Evolutionary conservation across 2,113 vertebrate species (phyloP).

Genomic region (Gobius niger): DNA sequence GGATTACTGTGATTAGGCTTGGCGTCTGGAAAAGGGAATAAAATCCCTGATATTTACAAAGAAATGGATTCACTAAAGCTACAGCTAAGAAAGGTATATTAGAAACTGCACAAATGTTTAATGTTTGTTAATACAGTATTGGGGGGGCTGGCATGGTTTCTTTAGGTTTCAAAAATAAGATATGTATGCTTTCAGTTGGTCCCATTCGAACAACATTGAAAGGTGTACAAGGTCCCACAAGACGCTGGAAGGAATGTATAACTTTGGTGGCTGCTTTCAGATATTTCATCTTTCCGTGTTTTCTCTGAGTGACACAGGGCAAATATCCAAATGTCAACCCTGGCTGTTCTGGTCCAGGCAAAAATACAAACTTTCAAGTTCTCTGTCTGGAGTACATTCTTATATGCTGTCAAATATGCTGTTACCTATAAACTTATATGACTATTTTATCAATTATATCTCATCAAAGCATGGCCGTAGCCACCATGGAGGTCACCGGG

Average conservation of each 20-base stretch:
- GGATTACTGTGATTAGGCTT: background rate
- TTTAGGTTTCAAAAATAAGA: background rate
- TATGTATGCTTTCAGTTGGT: background rate
- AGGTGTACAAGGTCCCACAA: background rate
- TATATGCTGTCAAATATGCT: background rate
- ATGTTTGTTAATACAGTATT: no score
- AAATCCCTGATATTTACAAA: background rate
- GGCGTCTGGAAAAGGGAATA: background rate
- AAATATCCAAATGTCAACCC: slow-evolving; percentile 31
- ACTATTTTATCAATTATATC: background rate
- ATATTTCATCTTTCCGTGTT: slow-evolving; percentile 19
- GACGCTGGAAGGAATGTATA: background rate
- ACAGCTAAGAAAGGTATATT: no score
- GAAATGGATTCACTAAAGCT: no score
- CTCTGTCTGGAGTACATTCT: background rate
- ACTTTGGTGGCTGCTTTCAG: background rate
- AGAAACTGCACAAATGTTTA: no score
- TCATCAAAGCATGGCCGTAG: no score
- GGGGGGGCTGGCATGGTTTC: no score
- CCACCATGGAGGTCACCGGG: no score
- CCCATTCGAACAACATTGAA: background rate
- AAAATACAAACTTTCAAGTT: slow-evolving; percentile 2
- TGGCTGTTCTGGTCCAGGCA: slow-evolving; percentile 35
- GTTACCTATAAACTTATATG: slow-evolving; percentile 4
- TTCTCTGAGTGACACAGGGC: slow-evolving; percentile 1